Evolutionary conservation across 2,113 vertebrate genomes (phyloP), one percentile per base, ranked within the genome.

Genomic region (Leptosomus discolor): DNA sequence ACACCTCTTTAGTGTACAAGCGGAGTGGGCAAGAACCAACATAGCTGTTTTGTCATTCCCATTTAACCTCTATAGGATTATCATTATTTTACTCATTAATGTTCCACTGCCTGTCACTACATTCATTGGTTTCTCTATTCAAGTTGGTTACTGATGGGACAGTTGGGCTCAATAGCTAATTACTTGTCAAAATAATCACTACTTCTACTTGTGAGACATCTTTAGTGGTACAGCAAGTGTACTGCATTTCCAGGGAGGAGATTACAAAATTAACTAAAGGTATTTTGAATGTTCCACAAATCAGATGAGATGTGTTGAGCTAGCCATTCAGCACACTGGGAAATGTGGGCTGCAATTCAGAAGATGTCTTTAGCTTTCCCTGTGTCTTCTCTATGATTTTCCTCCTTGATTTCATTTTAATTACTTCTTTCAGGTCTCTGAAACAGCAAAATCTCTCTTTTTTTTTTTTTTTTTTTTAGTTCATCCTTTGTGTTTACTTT

Each of bases 111-210:
- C 46, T 75, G 43, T 58, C 61, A 68, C 48, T 19, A 16, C 37
- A 80, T 64, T 90, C 51, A 53, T 43, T 57, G 54, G 73, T 90
- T 39, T 87, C 5, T 56, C 78, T 91, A 85, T 94, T 96, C 80
- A 94, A 75, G 68, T 78, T 79, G 51, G 57, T 87, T 95, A 95
- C 71, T 97, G 94, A 94, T 92, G 92, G 93, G 81, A 94, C 68
- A 94, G 43, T 80, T 82, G 60, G 56, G 67, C 86, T 98, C 96
- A 91, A 94, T 71, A 97, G 85, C 92, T 96, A 95, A 95, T 96
- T 96, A 89, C 94, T 85, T 94, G 78, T 51, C 73, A 97, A 96
- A 94, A 93, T 90, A 94, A 97, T 95, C 77, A 88, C 67, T 93
- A 54, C 70, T 96, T 97, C 73, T 51, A 87, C 56, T 81, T 60